Conservation (phyloP, 2,888 invertebrate species). For the Thymelicus lineola region DNA sequence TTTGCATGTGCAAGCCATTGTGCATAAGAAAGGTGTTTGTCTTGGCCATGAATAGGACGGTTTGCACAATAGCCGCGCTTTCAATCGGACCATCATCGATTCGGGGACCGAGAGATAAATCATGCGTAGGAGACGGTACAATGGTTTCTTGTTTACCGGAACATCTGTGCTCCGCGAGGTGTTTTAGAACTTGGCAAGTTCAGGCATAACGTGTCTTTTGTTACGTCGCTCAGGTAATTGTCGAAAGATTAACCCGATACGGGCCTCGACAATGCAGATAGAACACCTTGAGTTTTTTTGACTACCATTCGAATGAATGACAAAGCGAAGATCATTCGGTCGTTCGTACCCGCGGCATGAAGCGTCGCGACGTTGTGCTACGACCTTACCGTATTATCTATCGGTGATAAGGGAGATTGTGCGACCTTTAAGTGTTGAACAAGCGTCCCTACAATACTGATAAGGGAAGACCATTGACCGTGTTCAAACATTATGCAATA, state of each 20-base stretch:
- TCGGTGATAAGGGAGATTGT: slow-evolving; percentile 73
- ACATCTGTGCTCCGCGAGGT: slow-evolving; percentile 68
- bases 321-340: slow-evolving; percentile 40
- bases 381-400: slow-evolving; percentile 79
- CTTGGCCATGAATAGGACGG: slow-evolving; percentile 67
- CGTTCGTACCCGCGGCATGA: slow-evolving; percentile 44
- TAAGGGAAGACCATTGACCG: slow-evolving; percentile 81
- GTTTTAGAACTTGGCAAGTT: slow-evolving; percentile 65
- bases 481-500: slow-evolving; percentile 52
- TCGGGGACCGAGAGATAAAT: slow-evolving; percentile 71
- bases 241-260: slow-evolving; percentile 81
- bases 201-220: slow-evolving; percentile 70
- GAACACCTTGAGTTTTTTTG: slow-evolving; percentile 74
- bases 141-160: slow-evolving; percentile 75
- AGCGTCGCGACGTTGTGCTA: slow-evolving; percentile 63
- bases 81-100: slow-evolving; percentile 72
- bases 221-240: slow-evolving; percentile 70
- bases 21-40: slow-evolving; percentile 72
- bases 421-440: slow-evolving; percentile 80
- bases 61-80: slow-evolving; percentile 78
- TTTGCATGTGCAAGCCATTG: slow-evolving; percentile 80
- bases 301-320: slow-evolving; percentile 32
- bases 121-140: slow-evolving; percentile 77
- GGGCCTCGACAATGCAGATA: slow-evolving; percentile 64
- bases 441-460: slow-evolving; percentile 66